phyloP scores from a whole-genome alignment of 2,113 vertebrate genomes.

The Atrichornis clamosus region DNA sequence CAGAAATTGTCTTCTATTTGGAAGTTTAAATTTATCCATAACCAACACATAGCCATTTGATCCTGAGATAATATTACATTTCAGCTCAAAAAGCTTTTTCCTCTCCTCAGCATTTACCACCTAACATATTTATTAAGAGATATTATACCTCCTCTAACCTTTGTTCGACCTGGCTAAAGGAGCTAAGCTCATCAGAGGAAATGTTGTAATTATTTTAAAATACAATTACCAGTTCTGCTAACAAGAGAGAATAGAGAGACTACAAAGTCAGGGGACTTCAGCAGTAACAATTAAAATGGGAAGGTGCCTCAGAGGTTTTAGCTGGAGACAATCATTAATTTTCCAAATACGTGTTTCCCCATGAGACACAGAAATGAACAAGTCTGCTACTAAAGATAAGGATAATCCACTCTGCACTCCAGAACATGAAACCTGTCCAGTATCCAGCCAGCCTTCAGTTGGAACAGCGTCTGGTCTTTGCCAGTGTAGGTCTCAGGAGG shows the following conservation, averaged over 20 bases:
- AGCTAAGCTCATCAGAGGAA: not conserved
- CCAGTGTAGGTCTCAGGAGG: accelerated
- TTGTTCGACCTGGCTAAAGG: not conserved
- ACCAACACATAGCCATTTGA: not conserved
- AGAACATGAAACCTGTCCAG: not conserved
- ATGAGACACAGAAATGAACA: not conserved
- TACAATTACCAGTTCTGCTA: constrained; percentile 15
- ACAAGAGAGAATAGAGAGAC: not conserved
- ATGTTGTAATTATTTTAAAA: constrained; percentile 20
- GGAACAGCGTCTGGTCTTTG: not conserved
- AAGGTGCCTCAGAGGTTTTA: not conserved
- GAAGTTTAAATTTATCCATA: not conserved
- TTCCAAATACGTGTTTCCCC: not conserved
- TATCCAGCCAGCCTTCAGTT: not conserved
- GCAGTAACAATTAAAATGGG: not conserved
- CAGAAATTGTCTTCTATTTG: not conserved
- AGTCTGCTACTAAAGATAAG: not conserved
- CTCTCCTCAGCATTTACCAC: not conserved
- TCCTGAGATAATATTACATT: not conserved
- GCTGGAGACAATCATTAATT: not conserved
- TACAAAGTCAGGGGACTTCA: not conserved
- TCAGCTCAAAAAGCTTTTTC: not conserved
- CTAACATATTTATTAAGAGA: not conserved
- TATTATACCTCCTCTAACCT: not conserved
- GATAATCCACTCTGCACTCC: not conserved